A percentile compares a stretch with the other conserved stretches of the same genome.
These are phyloP conservation scores for Astropecten irregularis DNA, from an alignment of 53 echinoderm and acorn worm genomes.

Conservation along the genomic window DNA sequence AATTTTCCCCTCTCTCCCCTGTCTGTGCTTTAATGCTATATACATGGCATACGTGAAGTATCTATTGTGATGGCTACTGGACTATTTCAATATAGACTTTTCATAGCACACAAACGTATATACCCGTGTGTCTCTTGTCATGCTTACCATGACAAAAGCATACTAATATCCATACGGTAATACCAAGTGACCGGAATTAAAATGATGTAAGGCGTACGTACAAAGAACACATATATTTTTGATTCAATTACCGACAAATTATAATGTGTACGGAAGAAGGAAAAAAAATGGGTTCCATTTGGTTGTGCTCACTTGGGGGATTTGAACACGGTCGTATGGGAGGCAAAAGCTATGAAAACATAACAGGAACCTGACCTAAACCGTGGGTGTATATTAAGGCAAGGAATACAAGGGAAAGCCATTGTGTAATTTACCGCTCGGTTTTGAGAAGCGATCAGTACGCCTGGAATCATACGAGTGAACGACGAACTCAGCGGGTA, in stretches of 20 bases:
- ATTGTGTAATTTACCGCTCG: constrained; percentile 28
- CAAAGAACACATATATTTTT: background rate
- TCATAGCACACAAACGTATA: background rate
- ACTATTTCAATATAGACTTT: constrained; percentile 10
- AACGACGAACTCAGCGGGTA: background rate
- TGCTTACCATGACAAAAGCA: constrained; percentile 11
- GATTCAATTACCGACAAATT: constrained; percentile 22
- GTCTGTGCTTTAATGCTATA: no score
- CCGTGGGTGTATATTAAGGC: no score
- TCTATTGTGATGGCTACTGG: background rate
- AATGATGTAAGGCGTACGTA: background rate
- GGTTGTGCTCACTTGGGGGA: background rate
- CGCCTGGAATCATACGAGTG: constrained; percentile 17
- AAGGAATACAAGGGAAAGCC: background rate
- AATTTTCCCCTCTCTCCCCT: no score
- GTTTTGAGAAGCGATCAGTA: constrained; percentile 33
- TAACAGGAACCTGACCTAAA: no score
- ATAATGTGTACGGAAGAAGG: background rate
- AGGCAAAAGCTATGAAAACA: no score
- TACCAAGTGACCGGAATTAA: constrained; percentile 26
- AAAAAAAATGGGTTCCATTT: background rate
- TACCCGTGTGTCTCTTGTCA: no score
- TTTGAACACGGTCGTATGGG: background rate
- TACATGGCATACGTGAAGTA: no score
- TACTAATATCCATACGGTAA: background rate